phyloP scores from a whole-genome alignment of 2,888 invertebrate species.

The Dryomyza anilis region DNA sequence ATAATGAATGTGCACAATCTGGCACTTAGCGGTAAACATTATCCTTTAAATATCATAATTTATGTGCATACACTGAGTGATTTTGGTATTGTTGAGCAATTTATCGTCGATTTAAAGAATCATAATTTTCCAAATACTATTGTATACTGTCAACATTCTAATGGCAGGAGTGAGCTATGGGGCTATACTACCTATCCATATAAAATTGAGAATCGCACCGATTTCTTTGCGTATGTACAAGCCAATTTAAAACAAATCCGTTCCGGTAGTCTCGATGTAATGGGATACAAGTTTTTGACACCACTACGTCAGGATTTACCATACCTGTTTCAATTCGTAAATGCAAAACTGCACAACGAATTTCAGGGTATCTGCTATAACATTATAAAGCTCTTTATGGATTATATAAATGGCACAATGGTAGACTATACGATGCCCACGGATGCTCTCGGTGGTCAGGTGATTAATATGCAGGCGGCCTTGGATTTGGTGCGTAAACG shows the following conservation, averaged over 20 bases:
- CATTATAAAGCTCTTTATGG: constrained; percentile 39
- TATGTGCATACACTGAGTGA: constrained; percentile 20
- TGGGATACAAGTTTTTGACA: constrained; percentile 39
- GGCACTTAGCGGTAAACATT: constrained; percentile 16
- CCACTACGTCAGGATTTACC: constrained; percentile 47
- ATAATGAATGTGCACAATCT: constrained; percentile 35
- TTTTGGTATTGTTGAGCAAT: constrained; percentile 12
- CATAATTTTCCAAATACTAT: constrained; percentile 39
- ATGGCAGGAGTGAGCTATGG: constrained; percentile 39
- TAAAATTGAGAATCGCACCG: constrained; percentile 37
- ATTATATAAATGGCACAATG: constrained; percentile 43
- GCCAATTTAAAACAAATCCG: not conserved
- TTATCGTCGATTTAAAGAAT: constrained; percentile 27
- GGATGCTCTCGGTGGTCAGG: constrained; percentile 36
- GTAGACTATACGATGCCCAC: constrained; percentile 30
- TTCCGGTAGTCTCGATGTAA: constrained; percentile 33
- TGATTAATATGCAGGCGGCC: constrained; percentile 46
- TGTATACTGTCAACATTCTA: constrained; percentile 40
- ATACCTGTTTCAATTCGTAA: constrained; percentile 39
- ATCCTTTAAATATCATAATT: not conserved
- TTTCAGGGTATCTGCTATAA: constrained; percentile 35
- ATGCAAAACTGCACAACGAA: constrained; percentile 10
- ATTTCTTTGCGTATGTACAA: constrained; percentile 25
- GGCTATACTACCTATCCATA: constrained; percentile 40
- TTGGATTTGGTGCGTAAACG: constrained; percentile 44